phyloP scores from a whole-genome alignment of 2,888 invertebrate genomes.

The Boloria euphrosyne region DNA sequence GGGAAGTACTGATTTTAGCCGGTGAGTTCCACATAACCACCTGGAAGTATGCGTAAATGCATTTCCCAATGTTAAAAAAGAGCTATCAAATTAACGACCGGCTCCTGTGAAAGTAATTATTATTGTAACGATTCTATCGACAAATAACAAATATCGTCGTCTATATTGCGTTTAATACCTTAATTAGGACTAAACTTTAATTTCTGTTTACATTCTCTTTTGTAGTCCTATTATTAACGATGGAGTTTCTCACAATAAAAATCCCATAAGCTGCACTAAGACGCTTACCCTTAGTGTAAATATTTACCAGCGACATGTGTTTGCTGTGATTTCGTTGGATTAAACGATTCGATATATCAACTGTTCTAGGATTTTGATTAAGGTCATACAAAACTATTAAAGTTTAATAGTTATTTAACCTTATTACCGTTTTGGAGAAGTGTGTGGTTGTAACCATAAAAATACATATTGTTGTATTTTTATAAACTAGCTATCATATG shows the following conservation, averaged over 20 bases:
- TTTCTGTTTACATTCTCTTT: constrained; percentile 30
- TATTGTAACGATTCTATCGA: no score
- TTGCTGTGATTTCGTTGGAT: constrained; percentile 48
- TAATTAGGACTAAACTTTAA: constrained; percentile 30
- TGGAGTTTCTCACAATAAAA: constrained; percentile 73
- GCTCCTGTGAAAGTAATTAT: background rate
- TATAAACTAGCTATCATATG: no score
- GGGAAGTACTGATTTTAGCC: no score
- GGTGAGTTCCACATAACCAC: no score
- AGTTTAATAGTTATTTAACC: background rate
- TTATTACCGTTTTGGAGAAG: no score
- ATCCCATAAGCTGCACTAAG: constrained; percentile 56
- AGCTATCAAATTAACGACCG: no score
- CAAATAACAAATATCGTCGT: background rate
- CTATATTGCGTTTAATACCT: constrained; percentile 10
- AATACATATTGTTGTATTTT: no score
- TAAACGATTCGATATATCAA: constrained; percentile 31
- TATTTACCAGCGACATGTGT: constrained; percentile 69
- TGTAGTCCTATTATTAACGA: constrained; percentile 44
- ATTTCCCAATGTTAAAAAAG: no score
- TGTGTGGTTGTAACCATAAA: no score
- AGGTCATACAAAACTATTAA: background rate
- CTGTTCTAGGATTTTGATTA: background rate
- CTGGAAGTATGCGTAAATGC: no score
- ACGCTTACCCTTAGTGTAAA: constrained; percentile 61